A percentile compares a stretch with the other conserved stretches of the same genome.
Conservation (phyloP, 2,888 invertebrate species). For the Exephanes ischioxanthus region DNA sequence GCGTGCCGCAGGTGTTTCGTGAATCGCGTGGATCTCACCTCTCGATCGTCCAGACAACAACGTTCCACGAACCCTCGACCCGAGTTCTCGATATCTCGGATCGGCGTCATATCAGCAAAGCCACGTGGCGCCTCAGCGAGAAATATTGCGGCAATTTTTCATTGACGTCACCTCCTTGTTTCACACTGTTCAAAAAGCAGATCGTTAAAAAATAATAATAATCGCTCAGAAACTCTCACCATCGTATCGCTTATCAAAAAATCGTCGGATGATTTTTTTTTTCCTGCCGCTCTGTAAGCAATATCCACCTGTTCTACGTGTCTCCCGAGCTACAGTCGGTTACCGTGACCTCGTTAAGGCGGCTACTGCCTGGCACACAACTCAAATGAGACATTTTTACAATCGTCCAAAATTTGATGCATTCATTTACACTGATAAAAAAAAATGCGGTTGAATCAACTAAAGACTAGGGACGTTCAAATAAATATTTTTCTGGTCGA, state of each 20-base stretch:
- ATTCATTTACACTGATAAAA: no score
- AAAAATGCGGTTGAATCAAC: no score
- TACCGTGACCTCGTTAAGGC: no score
- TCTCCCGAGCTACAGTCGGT: no score
- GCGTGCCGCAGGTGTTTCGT: conserved; percentile 76
- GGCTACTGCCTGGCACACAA: no score
- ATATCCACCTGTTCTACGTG: no score
- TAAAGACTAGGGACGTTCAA: no score
- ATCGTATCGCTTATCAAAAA: conserved; percentile 13
- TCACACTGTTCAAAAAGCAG: not conserved
- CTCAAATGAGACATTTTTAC: no score
- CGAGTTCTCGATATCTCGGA: conserved; percentile 36
- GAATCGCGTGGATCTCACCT: conserved; percentile 43
- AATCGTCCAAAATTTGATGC: no score
- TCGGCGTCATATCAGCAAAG: not conserved
- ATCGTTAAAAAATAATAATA: not conserved
- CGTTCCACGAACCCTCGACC: conserved; percentile 51
- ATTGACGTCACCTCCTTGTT: not conserved
- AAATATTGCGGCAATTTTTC: conserved; percentile 19
- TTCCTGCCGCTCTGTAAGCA: no score
- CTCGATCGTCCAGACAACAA: conserved; percentile 14
- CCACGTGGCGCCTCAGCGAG: conserved; percentile 69
- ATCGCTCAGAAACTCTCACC: not conserved
- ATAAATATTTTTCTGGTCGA: no score
- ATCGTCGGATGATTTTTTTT: conserved; percentile 12